Conservation (phyloP, 1,140 invertebrate species). For the Triops cancriformis region DNA sequence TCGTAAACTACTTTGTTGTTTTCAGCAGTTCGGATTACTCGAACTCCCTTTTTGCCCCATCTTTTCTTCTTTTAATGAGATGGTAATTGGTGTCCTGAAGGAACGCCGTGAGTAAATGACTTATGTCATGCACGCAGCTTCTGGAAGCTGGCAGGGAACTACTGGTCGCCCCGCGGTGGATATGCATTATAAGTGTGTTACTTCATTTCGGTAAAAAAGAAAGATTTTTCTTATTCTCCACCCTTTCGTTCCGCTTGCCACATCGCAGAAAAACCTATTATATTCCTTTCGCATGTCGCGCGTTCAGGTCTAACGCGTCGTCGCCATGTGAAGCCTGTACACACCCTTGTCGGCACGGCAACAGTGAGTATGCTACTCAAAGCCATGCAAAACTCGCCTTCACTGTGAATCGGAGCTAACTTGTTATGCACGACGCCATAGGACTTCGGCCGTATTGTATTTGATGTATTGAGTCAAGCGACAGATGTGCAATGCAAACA, state of each 20-base stretch:
- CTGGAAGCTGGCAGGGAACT: background rate
- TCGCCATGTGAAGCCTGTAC: background rate
- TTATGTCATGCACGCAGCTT: background rate
- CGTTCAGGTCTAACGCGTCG: background rate
- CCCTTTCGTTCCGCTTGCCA: conserved; percentile 7
- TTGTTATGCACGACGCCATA: too few relatives aligned
- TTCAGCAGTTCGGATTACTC: background rate
- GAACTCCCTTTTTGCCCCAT: background rate
- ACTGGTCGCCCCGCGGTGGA: background rate
- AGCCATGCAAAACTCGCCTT: background rate
- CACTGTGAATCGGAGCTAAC: background rate
- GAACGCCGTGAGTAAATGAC: background rate
- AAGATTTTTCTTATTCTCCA: background rate
- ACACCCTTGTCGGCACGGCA: too few relatives aligned
- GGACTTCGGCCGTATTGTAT: background rate
- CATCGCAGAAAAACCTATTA: background rate
- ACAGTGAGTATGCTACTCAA: too few relatives aligned
- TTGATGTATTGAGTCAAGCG: background rate
- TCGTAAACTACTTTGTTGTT: background rate
- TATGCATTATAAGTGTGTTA: too few relatives aligned
- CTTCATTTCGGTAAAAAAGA: too few relatives aligned
- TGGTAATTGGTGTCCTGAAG: conserved; percentile 4
- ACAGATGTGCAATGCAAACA: background rate
- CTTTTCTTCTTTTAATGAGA: background rate
- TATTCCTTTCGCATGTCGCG: background rate